Conservation (phyloP, 2,797 vertebrate genomes). For the Crenuchus spilurus region DNA sequence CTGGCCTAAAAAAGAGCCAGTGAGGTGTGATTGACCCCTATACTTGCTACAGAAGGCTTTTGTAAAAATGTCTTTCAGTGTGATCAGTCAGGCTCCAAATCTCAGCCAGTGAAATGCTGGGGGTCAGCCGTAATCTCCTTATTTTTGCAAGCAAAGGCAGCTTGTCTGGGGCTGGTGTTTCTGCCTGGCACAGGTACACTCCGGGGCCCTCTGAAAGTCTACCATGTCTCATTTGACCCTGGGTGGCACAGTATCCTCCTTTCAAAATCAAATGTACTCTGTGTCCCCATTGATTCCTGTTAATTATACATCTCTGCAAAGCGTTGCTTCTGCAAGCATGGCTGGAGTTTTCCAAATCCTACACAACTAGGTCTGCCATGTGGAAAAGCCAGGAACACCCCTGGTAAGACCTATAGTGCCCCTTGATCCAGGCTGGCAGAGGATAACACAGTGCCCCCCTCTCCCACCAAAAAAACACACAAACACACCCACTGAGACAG, state of each 20-base stretch:
- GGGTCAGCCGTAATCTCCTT: conserved; percentile 77
- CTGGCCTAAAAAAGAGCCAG: conserved; percentile 30
- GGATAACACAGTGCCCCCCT: conserved; percentile 50
- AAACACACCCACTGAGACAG: conserved; percentile 51
- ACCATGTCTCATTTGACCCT: conserved; percentile 55
- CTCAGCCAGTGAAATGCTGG: conserved; percentile 68
- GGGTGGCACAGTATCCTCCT: conserved; percentile 51
- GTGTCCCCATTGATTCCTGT: conserved; percentile 55
- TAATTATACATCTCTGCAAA: conserved; percentile 60
- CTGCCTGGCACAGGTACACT: conserved; percentile 39
- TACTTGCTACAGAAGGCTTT: conserved; percentile 49
- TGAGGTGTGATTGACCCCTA: conserved; percentile 34
- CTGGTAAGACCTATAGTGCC: conserved; percentile 52
- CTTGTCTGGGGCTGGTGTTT: conserved; percentile 60
- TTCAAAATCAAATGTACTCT: conserved; percentile 51
- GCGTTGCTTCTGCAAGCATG: conserved; percentile 50
- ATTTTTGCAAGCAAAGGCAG: conserved; percentile 78
- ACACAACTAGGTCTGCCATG: conserved; percentile 65
- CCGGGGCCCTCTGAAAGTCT: conserved; percentile 43
- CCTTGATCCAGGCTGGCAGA: conserved; percentile 56
- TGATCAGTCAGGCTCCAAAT: conserved; percentile 63
- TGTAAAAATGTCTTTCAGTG: conserved; percentile 58
- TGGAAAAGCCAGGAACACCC: conserved; percentile 65
- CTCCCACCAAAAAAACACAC: conserved; percentile 45
- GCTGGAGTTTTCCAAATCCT: conserved; percentile 53